Base-by-base conservation (phyloP, 1,140 invertebrate genomes). In the Bombus haemorrhoidalis region DNA sequence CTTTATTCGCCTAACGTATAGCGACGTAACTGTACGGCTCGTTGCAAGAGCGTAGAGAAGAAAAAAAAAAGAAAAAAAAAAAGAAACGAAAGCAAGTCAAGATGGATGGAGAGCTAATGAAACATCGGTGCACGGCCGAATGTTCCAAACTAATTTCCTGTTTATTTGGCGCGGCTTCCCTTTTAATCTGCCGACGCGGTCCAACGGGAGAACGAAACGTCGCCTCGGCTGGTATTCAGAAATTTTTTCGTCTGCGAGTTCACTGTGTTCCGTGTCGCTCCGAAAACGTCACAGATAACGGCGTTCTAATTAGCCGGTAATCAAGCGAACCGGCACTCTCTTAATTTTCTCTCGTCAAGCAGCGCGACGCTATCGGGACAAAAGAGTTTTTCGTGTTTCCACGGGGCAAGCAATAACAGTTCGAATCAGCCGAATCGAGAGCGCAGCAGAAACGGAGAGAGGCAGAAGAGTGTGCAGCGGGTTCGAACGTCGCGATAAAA, bases 261-360 rank as follows among this genome's bases (percentile, higher is more conserved):
- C 12, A 37, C 10, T 1, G 62, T 43, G 37, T 25, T 12, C 41
- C 82, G 69, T 78, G 37, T 66, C 64, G 80, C 18, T n/a, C 37
- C 41, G 79, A 74, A 81, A 81, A 80, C 71, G 79, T 81, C 79
- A 75, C 59, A 81, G 84, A 85, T 85, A 85, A 85, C 79, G 41
- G 57, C 79, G 79, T 74, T 81, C 79, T 81, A 85, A 85, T 81
- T 85, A 85, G 43, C 57, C 59, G 79, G 84, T 81, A 81, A 85
- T 81, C 83, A 53, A 85, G 77, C 57, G 25, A 15, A 32, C 25
- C 64, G 74, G 43, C 73, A 12, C 75, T 66, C 79, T 85, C 79
- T 85, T 74, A 74, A 81, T 85, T 81, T 75, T 85, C 79, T 15
- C n/a, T 68, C 83, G 69, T 73, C 41, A 69, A 37, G 53, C 71